These are phyloP conservation scores for Holotrichia oblita DNA, from an alignment of 1,140 invertebrate species.

Conservation along the genomic window DNA sequence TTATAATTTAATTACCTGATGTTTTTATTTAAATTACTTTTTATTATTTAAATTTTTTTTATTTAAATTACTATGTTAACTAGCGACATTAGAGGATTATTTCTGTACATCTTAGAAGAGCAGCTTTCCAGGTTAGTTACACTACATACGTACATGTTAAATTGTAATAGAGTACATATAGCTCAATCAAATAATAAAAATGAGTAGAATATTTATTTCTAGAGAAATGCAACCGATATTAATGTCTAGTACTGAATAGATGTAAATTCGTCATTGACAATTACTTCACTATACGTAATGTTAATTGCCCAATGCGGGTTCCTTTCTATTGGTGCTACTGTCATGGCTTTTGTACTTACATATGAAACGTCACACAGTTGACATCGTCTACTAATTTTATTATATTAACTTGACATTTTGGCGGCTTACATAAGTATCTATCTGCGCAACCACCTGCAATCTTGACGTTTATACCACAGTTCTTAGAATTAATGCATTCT, in stretches of 20 bases:
- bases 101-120: too few species aligned
- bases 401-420: not conserved
- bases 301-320: slow-evolving; percentile 9
- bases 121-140: too few species aligned
- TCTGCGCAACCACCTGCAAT: not conserved
- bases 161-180: too few species aligned
- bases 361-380: not conserved
- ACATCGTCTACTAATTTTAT: not conserved
- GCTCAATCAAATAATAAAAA: too few species aligned
- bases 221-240: not conserved
- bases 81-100: too few species aligned
- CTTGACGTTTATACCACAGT: not conserved
- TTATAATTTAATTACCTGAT: too few species aligned
- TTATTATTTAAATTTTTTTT: too few species aligned
- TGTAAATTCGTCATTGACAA: not conserved
- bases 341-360: not conserved
- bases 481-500: too few species aligned
- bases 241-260: not conserved
- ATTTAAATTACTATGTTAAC: too few species aligned
- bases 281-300: slow-evolving; percentile 1
- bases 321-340: not conserved
- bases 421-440: not conserved
- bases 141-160: too few species aligned
- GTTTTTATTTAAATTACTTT: too few species aligned
- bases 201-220: too few species aligned